These are phyloP conservation scores for Petrocephalus schoutedeni DNA, from an alignment of 2,797 vertebrate genomes.

Conservation along the genomic window DNA sequence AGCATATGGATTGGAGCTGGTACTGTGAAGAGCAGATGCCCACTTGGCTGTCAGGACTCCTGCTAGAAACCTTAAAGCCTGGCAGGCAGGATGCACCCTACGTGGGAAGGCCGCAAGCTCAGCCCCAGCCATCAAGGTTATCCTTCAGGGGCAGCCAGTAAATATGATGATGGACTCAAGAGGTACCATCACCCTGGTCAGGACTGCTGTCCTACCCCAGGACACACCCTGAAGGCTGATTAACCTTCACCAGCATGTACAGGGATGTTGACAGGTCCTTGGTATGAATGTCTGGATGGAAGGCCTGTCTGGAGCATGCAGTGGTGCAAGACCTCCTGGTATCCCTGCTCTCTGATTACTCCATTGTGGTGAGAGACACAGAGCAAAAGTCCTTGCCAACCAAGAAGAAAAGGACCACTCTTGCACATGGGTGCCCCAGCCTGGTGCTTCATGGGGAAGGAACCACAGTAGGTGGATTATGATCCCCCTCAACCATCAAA, in stretches of 20 bases:
- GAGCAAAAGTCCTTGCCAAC: not conserved
- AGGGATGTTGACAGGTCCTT: not conserved
- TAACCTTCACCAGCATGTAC: not conserved
- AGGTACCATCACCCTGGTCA: not conserved
- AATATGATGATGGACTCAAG: not conserved
- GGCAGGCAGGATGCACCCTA: not conserved
- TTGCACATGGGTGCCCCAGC: not conserved
- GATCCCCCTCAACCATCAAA: not conserved
- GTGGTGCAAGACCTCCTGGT: not conserved
- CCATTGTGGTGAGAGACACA: not conserved
- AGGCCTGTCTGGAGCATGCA: not conserved
- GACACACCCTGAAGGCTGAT: not conserved
- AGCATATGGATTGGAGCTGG: not conserved
- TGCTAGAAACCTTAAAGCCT: not conserved
- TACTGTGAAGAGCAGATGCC: not conserved
- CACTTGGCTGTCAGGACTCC: not conserved
- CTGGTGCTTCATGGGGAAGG: not conserved
- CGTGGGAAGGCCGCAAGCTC: not conserved
- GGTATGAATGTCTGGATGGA: not conserved
- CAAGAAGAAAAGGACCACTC: not conserved
- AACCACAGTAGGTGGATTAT: not conserved
- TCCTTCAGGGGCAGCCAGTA: not conserved
- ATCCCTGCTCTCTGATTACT: not conserved
- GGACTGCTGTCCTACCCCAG: not conserved
- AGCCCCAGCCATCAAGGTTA: not conserved